Base-by-base conservation (phyloP, 1,140 invertebrate species). In the Pseudomyrmex sp. region DNA sequence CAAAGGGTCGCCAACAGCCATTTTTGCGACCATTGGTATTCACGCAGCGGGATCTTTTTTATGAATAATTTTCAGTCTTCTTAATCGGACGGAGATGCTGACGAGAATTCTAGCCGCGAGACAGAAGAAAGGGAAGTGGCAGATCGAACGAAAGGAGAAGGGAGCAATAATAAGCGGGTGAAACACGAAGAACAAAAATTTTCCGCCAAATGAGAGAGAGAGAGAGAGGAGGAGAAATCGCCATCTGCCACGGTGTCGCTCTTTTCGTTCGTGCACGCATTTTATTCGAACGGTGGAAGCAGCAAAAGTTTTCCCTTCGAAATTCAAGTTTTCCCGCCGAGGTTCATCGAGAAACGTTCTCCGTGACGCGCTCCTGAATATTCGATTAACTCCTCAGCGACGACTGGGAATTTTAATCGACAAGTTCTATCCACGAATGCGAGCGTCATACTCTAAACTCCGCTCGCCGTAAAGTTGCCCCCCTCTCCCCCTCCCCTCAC, bases 301-400 rank as follows among this genome's bases (percentile, higher is more conserved):
- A 44, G 65, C 12, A 66, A 80, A 80, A 80, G 66, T 80, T 80
- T 80, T 72, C 56, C 56, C 15, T 59, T 23, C 54, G 12, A 26
- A 46, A 61, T 13, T 20, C 26, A 83, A 83, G 82, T 83, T 83
- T 82, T 76, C 82, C 61, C 80, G 63, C 23, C 54, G 48, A 68
- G 52, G 46, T 66, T 83, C 73, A 23, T 52, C 73, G 44, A 63
- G 44, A 66, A 35, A 82, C 61, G 59, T 58, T 80, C 68, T 79
- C 13, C 61, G 65, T 73, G 73, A 73, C 59, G 63, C 66, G 58
- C 80, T 86, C 46, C 76, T 86, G 88, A 89, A 88, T 88, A 86
- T 89, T 89, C 88, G 88, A 89, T 89, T 89, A 89, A 89, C 80
- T 87, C 56, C 70, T 84, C 82, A 72, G 61, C 59, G 86, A 84